phyloP scores from a whole-genome alignment of 2,797 vertebrate species.

The Rhinella marina region DNA sequence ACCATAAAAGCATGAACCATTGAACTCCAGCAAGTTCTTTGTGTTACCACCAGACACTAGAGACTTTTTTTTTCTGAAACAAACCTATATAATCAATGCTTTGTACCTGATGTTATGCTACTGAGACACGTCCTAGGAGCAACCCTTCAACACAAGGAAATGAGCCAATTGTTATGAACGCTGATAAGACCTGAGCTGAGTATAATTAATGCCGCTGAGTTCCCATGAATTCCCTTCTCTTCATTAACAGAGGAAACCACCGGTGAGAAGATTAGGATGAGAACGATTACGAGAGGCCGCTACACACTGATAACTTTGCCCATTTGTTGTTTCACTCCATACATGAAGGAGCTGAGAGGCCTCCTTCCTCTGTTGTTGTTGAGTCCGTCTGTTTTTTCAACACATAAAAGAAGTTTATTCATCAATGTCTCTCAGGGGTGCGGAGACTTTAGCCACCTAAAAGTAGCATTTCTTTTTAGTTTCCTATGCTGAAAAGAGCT shows the following conservation, averaged over 20 bases:
- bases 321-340: slow-evolving; percentile 72
- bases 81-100: neutral
- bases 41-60: neutral
- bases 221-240: slow-evolving; percentile 59
- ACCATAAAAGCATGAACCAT: neutral
- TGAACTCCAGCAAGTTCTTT: neutral
- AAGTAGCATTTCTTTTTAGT: neutral
- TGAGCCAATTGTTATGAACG: slow-evolving; percentile 71
- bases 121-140: neutral
- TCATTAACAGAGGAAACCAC: slow-evolving; percentile 76
- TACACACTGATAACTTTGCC: slow-evolving; percentile 77
- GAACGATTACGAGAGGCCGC: slow-evolving; percentile 76
- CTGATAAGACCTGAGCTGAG: slow-evolving; percentile 67
- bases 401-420: slow-evolving; percentile 30
- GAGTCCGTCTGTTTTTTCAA: slow-evolving; percentile 35
- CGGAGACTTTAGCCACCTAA: neutral
- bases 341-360: slow-evolving; percentile 44
- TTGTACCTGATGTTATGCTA: neutral
- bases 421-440: neutral
- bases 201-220: slow-evolving; percentile 70
- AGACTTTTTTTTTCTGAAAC: neutral
- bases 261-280: slow-evolving; percentile 68
- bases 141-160: slow-evolving; percentile 69
- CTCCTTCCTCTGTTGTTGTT: slow-evolving; percentile 3
- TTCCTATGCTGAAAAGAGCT: slow-evolving; percentile 30